Conservation (phyloP, 2,888 invertebrate species). For the Plagodis dolabraria region DNA sequence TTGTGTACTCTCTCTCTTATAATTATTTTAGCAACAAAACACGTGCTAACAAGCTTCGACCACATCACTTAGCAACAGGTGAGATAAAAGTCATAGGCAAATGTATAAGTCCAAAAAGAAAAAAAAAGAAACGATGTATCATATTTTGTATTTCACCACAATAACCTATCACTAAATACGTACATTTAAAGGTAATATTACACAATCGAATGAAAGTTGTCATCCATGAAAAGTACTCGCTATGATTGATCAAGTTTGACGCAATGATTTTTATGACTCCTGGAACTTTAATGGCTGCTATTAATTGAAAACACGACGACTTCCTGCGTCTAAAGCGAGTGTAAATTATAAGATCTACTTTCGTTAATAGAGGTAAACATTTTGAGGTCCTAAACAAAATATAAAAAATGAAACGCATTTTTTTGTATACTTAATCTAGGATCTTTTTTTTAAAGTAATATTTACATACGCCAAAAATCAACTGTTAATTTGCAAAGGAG, state of each 20-base stretch:
- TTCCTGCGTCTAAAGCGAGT: constrained; percentile 44
- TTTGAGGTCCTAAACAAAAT: neutral
- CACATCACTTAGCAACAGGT: too few species aligned
- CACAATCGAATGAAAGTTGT: constrained; percentile 60
- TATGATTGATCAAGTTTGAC: constrained; percentile 45
- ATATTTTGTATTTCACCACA: too few species aligned
- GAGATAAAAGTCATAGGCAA: too few species aligned
- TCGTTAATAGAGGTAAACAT: constrained; percentile 23
- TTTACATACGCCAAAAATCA: too few species aligned
- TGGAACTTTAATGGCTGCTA: constrained; percentile 48
- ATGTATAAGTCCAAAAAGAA: too few species aligned
- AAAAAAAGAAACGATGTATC: too few species aligned
- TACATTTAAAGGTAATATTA: constrained; percentile 31
- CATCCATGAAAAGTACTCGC: constrained; percentile 53
- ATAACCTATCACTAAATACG: neutral
- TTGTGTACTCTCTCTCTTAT: too few species aligned
- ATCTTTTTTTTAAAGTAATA: too few species aligned
- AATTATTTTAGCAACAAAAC: too few species aligned
- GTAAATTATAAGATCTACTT: constrained; percentile 23
- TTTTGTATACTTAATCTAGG: too few species aligned
- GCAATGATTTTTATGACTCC: constrained; percentile 50
- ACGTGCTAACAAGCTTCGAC: too few species aligned
- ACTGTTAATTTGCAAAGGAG: too few species aligned
- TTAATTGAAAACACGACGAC: constrained; percentile 50
- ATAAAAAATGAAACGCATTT: neutral